Conservation (phyloP, 2,888 invertebrate species). For the Timandra comae region DNA sequence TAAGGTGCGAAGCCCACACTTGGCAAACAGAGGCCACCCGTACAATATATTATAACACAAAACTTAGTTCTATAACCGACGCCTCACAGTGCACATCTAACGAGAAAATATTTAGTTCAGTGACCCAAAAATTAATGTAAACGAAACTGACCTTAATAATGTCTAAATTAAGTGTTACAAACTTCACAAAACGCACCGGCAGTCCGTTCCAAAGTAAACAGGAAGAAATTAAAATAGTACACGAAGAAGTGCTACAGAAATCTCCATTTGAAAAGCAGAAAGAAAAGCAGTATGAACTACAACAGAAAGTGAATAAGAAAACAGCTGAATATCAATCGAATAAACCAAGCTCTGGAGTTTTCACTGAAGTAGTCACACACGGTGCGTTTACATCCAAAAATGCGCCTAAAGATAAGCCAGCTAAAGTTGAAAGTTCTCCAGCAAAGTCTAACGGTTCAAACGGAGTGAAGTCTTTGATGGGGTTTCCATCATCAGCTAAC, state of each 20-base stretch:
- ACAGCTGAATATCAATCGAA: conserved; percentile 59
- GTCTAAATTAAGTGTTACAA: conserved; percentile 61
- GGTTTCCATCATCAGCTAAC: conserved; percentile 68
- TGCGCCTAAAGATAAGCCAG: conserved; percentile 35
- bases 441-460: conserved; percentile 34
- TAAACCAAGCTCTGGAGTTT: conserved; percentile 62
- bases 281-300: conserved; percentile 56
- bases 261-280: conserved; percentile 53
- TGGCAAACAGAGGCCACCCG: conserved; percentile 48
- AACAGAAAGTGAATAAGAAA: conserved; percentile 61
- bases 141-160: conserved; percentile 41
- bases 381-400: conserved; percentile 62
- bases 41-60: conserved; percentile 45
- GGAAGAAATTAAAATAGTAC: conserved; percentile 34
- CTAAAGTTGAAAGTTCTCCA: conserved; percentile 35
- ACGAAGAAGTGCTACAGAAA: conserved; percentile 55
- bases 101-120: conserved; percentile 27
- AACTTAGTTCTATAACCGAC: conserved; percentile 55
- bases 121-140: conserved; percentile 37
- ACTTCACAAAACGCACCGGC: conserved; percentile 46
- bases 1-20: conserved; percentile 73
- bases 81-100: conserved; percentile 44
- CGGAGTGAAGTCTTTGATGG: conserved; percentile 51
- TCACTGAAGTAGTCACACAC: conserved; percentile 65
- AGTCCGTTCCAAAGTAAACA: conserved; percentile 40